These are phyloP conservation scores for Nothoprocta perdicaria DNA, from an alignment of 2,113 vertebrate species.

Conservation along the genomic window DNA sequence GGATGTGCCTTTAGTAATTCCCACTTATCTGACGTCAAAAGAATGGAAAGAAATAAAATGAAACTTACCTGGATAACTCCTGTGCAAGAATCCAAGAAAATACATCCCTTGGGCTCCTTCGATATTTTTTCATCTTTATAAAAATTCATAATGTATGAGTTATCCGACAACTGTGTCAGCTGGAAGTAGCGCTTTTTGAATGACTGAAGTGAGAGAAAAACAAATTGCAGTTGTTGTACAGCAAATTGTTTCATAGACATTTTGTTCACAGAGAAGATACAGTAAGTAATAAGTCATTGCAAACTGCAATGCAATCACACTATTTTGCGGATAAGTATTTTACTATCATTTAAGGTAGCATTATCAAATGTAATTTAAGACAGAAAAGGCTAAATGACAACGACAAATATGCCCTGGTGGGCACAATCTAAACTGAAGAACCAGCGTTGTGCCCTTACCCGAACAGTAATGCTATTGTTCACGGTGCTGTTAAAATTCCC, in stretches of 20 bases:
- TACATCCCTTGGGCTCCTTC: constrained; percentile 98
- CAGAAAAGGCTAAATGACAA: neutral
- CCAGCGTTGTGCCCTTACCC: constrained; percentile 82
- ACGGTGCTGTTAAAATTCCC: constrained; percentile 99
- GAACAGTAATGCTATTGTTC: constrained; percentile 96
- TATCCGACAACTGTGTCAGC: constrained; percentile 95
- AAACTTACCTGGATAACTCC: constrained; percentile 92
- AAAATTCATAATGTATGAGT: constrained; percentile 99
- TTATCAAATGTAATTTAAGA: constrained; percentile 6
- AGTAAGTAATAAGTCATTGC: neutral
- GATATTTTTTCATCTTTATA: constrained; percentile 99
- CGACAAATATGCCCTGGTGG: neutral
- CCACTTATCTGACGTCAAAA: neutral
- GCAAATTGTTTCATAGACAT: neutral
- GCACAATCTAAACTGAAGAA: neutral
- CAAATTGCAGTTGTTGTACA: neutral
- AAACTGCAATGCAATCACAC: neutral
- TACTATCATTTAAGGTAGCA: neutral
- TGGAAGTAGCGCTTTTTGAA: constrained; percentile 98
- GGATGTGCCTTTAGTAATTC: neutral
- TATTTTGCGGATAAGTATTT: neutral
- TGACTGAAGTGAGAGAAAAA: constrained; percentile 79
- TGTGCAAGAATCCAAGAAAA: constrained; percentile 97
- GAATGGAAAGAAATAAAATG: neutral
- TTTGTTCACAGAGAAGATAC: neutral